Evolutionary conservation across 2,888 invertebrate genomes (phyloP).

Genomic region (Agrochola litura): DNA sequence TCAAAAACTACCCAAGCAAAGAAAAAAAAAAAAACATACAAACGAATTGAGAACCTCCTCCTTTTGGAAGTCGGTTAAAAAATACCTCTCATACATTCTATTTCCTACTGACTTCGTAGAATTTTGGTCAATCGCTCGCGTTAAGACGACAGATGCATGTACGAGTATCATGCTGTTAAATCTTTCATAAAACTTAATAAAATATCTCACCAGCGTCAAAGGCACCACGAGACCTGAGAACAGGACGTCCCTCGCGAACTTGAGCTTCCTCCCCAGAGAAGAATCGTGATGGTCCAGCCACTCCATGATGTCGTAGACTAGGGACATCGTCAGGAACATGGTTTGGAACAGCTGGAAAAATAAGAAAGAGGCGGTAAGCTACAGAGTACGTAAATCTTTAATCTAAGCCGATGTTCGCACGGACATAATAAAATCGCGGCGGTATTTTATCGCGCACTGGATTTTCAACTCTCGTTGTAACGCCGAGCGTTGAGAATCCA

Average conservation of each 20-base stretch:
- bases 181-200: neutral
- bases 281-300: constrained; percentile 80
- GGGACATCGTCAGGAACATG: constrained; percentile 79
- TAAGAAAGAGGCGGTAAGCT: constrained; percentile 38
- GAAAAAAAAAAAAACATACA: too few relatives aligned
- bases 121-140: neutral
- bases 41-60: too few relatives aligned
- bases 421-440: too few relatives aligned
- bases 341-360: constrained; percentile 82
- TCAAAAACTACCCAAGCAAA: too few relatives aligned
- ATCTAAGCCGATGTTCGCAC: too few relatives aligned
- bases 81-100: neutral
- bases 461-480: too few relatives aligned
- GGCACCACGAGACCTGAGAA: constrained; percentile 83
- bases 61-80: too few relatives aligned
- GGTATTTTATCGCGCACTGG: too few relatives aligned
- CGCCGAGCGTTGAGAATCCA: too few relatives aligned
- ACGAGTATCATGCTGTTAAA: neutral
- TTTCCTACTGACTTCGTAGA: neutral
- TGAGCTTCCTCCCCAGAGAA: constrained; percentile 71
- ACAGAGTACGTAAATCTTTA: neutral
- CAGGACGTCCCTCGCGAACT: constrained; percentile 78
- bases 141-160: neutral
- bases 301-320: constrained; percentile 80
- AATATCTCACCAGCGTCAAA: constrained; percentile 79